Evolutionary conservation across 1,140 invertebrate species (phyloP).

Genomic region (Drosophila orena): DNA sequence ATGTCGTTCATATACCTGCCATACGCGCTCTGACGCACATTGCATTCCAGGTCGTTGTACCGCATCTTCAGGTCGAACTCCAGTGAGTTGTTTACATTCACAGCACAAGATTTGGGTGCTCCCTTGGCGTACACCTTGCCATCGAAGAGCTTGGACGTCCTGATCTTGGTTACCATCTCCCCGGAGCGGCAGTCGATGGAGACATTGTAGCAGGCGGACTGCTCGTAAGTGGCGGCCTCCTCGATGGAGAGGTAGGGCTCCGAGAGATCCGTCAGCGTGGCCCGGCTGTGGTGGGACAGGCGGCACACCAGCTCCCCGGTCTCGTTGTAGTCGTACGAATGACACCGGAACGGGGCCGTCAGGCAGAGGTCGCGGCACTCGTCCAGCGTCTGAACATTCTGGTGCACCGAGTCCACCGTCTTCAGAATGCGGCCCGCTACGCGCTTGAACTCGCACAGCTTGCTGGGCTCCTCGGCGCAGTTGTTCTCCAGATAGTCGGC

Average conservation of each 20-base stretch:
- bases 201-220: conserved; percentile 97
- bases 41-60: conserved; percentile 95
- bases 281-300: conserved; percentile 94
- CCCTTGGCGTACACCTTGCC: conserved; percentile 97
- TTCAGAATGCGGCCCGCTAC: conserved; percentile 94
- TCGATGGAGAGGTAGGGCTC: conserved; percentile 95
- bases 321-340: conserved; percentile 96
- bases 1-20: conserved; percentile 95
- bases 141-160: conserved; percentile 96
- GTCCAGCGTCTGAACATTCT: conserved; percentile 93
- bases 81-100: conserved; percentile 93
- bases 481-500: conserved; percentile 95
- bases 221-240: conserved; percentile 95
- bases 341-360: conserved; percentile 93
- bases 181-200: conserved; percentile 95
- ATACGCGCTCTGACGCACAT: conserved; percentile 93
- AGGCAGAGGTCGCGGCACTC: conserved; percentile 95
- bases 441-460: conserved; percentile 96
- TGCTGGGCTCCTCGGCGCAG: conserved; percentile 94
- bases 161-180: conserved; percentile 96
- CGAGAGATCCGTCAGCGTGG: conserved; percentile 94
- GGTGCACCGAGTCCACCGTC: conserved; percentile 96
- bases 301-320: conserved; percentile 96
- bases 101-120: conserved; percentile 95
- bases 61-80: conserved; percentile 95